phyloP scores from a whole-genome alignment of 2,797 vertebrate species.

The Silurus aristotelis region DNA sequence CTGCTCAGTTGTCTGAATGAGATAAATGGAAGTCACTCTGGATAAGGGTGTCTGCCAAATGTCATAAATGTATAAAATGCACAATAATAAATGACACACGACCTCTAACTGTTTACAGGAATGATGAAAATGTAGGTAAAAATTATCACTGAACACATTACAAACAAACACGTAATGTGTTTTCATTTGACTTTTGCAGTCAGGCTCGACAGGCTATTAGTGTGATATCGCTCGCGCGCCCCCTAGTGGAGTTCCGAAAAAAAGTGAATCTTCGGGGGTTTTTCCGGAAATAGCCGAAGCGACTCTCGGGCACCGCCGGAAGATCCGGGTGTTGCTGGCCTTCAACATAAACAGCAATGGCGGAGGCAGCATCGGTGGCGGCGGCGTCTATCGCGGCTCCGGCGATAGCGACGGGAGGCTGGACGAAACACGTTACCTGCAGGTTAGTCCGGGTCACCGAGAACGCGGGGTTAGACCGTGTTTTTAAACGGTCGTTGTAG shows the following conservation, averaged over 20 bases:
- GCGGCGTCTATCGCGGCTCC: constrained; percentile 77
- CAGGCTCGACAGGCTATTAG: no score
- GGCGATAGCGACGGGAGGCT: constrained; percentile 74
- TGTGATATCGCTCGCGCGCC: not conserved
- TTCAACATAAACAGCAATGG: constrained; percentile 98
- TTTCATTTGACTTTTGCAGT: not conserved
- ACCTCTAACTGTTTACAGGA: not conserved
- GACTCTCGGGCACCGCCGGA: constrained; percentile 69
- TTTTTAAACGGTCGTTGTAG: not conserved
- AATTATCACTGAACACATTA: not conserved
- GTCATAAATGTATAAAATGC: no score
- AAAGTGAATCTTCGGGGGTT: not conserved
- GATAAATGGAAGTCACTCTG: no score
- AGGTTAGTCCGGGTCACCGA: constrained; percentile 71
- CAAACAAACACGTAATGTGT: no score
- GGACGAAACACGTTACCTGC: constrained; percentile 96
- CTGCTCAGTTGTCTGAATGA: no score
- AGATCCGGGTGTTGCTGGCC: constrained; percentile 82
- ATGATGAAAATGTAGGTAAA: not conserved
- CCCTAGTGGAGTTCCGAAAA: constrained; percentile 5
- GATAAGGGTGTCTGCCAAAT: no score
- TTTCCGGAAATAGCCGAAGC: constrained; percentile 64
- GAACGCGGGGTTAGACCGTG: not conserved
- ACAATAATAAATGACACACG: no score
- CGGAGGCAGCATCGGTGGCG: constrained; percentile 90